phyloP scores from a whole-genome alignment of 2,888 invertebrate species.

The Ditylenchus weischeri region DNA sequence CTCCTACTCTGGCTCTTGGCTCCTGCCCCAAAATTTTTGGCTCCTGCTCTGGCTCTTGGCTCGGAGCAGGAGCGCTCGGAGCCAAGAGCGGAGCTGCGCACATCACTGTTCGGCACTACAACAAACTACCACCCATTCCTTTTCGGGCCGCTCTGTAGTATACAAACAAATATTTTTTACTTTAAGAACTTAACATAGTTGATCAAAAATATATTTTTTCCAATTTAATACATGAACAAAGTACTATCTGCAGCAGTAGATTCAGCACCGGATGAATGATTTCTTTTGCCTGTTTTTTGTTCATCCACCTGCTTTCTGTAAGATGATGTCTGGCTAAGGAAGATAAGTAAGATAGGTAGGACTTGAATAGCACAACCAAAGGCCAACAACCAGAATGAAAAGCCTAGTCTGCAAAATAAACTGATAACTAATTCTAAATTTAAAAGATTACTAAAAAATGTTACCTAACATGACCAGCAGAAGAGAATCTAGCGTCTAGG shows the following conservation, averaged over 20 bases:
- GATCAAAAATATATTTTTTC: too few relatives aligned
- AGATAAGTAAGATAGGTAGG: slow-evolving; percentile 29
- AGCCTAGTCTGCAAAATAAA: slow-evolving; percentile 27
- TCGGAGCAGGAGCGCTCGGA: too few relatives aligned
- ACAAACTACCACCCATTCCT: too few relatives aligned
- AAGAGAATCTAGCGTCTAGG: slow-evolving; percentile 38
- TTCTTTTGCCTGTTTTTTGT: background rate
- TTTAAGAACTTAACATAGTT: too few relatives aligned
- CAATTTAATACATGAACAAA: slow-evolving; percentile 17
- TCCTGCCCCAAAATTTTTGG: too few relatives aligned
- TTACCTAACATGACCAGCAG: slow-evolving; percentile 24
- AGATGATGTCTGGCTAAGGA: slow-evolving; percentile 1
- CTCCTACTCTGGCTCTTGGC: too few relatives aligned
- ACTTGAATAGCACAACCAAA: slow-evolving; percentile 22
- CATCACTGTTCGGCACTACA: too few relatives aligned
- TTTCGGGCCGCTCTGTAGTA: too few relatives aligned
- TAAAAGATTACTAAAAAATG: background rate
- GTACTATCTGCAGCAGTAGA: background rate
- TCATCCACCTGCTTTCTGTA: background rate
- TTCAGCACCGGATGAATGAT: background rate
- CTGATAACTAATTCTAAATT: background rate
- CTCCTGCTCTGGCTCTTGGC: too few relatives aligned
- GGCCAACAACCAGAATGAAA: slow-evolving; percentile 34
- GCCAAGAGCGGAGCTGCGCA: too few relatives aligned
- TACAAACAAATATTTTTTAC: too few relatives aligned